Evolutionary conservation across 2,113 vertebrate species (phyloP).

Genomic region (Seriola dumerili): DNA sequence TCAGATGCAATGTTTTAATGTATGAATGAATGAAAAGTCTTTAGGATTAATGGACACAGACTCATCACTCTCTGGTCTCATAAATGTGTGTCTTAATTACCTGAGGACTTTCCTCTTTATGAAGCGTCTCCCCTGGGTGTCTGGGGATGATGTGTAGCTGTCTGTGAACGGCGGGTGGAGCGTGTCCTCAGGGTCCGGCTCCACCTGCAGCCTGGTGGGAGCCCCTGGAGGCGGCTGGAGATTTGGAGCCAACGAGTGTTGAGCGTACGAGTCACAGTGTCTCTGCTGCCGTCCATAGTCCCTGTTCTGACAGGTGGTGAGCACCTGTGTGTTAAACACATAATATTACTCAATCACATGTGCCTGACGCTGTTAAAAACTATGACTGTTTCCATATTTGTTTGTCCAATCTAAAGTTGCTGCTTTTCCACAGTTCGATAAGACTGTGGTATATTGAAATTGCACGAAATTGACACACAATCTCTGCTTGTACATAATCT

Average conservation of each 20-base stretch:
- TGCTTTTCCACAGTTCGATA: not conserved
- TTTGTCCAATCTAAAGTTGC: not conserved
- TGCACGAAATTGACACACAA: too few species aligned
- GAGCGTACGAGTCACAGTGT: slow-evolving; percentile 70
- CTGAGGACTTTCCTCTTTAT: slow-evolving; percentile 85
- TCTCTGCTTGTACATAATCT: too few species aligned
- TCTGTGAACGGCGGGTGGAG: slow-evolving; percentile 4
- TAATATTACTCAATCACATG: too few species aligned
- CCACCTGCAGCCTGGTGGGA: slow-evolving; percentile 61
- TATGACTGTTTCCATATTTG: not conserved
- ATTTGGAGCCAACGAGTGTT: slow-evolving; percentile 69
- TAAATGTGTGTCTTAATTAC: slow-evolving; percentile 37
- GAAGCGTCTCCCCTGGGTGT: slow-evolving; percentile 45
- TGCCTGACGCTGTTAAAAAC: not conserved
- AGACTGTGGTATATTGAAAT: not conserved
- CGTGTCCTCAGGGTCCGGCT: slow-evolving; percentile 32
- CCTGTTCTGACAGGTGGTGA: slow-evolving; percentile 49
- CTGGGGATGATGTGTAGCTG: slow-evolving; percentile 49
- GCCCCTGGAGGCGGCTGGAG: slow-evolving; percentile 54
- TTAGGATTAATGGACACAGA: too few species aligned
- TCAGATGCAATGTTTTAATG: too few species aligned
- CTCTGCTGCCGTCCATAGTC: slow-evolving; percentile 13
- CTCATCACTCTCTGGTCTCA: not conserved
- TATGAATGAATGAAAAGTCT: too few species aligned
- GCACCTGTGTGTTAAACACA: slow-evolving; percentile 49